A percentile compares a stretch with the other conserved stretches of the same genome.
phyloP scores from a whole-genome alignment of 2,888 invertebrate species.

The Horisme vitalbata region DNA sequence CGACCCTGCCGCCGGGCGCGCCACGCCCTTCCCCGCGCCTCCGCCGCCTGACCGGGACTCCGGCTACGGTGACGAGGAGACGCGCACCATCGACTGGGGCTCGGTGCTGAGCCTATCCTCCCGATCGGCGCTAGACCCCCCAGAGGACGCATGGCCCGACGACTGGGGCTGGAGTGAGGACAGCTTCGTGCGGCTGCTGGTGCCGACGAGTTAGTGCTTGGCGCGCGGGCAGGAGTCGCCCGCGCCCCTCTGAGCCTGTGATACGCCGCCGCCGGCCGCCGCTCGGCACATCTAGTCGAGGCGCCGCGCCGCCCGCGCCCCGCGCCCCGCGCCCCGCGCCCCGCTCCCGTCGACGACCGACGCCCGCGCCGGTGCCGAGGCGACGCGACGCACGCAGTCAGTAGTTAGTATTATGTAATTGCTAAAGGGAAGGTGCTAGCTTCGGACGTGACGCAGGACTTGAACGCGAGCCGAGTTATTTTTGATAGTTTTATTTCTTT shows the following conservation, averaged over 20 bases:
- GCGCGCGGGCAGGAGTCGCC: slow-evolving; percentile 76
- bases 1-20: slow-evolving; percentile 82
- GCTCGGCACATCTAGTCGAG: slow-evolving; percentile 58
- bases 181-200: slow-evolving; percentile 88
- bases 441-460: slow-evolving; percentile 82
- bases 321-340: slow-evolving; percentile 41
- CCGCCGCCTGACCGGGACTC: slow-evolving; percentile 86
- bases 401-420: slow-evolving; percentile 81
- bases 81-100: slow-evolving; percentile 95
- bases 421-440: slow-evolving; percentile 82
- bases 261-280: slow-evolving; percentile 56
- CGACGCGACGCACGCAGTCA: slow-evolving; percentile 70
- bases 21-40: slow-evolving; percentile 86
- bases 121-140: slow-evolving; percentile 92
- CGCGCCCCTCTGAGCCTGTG: slow-evolving; percentile 77
- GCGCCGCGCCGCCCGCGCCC: slow-evolving; percentile 54
- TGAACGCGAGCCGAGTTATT: slow-evolving; percentile 80
- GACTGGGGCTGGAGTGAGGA: slow-evolving; percentile 86
- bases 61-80: slow-evolving; percentile 90
- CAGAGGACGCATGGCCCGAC: slow-evolving; percentile 89
- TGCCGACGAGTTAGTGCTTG: slow-evolving; percentile 86
- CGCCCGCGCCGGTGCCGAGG: slow-evolving; percentile 39
- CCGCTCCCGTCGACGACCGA: slow-evolving; percentile 40
- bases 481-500: slow-evolving; percentile 82
- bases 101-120: slow-evolving; percentile 93